Conservation (phyloP, 2,888 invertebrate genomes). For the Apotomis capreana region DNA sequence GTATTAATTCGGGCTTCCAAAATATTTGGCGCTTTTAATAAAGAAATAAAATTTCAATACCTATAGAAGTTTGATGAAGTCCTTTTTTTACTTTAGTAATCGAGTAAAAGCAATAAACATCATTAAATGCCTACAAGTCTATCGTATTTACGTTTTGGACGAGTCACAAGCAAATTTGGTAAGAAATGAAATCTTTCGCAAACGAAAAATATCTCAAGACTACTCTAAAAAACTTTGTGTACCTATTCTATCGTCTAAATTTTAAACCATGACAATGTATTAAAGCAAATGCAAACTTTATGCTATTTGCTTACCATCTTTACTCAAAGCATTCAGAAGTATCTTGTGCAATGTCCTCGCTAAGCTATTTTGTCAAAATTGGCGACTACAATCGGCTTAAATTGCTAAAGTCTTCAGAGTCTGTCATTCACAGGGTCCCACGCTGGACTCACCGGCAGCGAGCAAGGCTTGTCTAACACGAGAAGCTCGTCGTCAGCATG, state of each 20-base stretch:
- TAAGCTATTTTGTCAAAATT: not conserved
- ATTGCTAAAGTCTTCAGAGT: slow-evolving; percentile 52
- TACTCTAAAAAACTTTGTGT: not conserved
- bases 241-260: not conserved
- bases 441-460: slow-evolving; percentile 90
- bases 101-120: too few species aligned
- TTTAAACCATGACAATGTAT: not conserved
- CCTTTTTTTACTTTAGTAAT: not conserved
- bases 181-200: too few species aligned
- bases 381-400: not conserved
- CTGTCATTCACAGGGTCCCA: slow-evolving; percentile 63
- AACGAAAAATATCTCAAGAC: not conserved
- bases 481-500: slow-evolving; percentile 92
- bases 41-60: too few species aligned
- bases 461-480: slow-evolving; percentile 95
- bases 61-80: not conserved
- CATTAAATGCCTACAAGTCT: too few species aligned
- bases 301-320: not conserved
- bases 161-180: too few species aligned
- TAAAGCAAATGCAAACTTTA: not conserved
- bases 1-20: not conserved
- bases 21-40: too few species aligned
- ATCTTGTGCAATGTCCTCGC: not conserved
- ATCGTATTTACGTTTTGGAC: too few species aligned
- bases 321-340: not conserved